A percentile compares a stretch with the other conserved stretches of the same genome.
phyloP scores from a whole-genome alignment of 1,140 invertebrate genomes.

The Trissolcus basalis region DNA sequence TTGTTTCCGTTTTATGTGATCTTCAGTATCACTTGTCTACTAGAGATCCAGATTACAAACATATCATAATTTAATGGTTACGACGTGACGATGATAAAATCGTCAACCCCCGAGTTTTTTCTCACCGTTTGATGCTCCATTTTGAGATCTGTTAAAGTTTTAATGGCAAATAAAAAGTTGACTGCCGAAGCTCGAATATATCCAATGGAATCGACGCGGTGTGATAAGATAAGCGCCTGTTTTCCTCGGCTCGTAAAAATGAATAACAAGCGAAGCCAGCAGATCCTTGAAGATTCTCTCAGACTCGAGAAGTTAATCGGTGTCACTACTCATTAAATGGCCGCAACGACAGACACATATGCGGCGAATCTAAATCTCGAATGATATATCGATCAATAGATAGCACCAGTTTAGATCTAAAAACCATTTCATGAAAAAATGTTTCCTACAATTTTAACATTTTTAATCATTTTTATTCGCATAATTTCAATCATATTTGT shows the following conservation, averaged over 20 bases:
- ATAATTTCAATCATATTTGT: no score
- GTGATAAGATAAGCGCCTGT: slow-evolving; percentile 44
- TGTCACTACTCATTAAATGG: slow-evolving; percentile 42
- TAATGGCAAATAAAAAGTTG: slow-evolving; percentile 52
- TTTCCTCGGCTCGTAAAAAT: slow-evolving; percentile 49
- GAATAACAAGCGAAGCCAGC: slow-evolving; percentile 34
- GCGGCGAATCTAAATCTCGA: slow-evolving; percentile 28
- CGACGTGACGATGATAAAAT: no score
- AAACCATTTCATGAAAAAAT: no score
- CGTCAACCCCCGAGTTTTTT: not conserved
- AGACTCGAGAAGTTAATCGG: slow-evolving; percentile 30
- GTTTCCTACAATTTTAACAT: no score
- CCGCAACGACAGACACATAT: slow-evolving; percentile 28
- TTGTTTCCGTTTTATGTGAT: not conserved
- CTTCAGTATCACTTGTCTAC: not conserved
- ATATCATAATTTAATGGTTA: no score
- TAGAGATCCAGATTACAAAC: no score
- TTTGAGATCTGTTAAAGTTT: slow-evolving; percentile 43
- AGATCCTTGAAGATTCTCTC: slow-evolving; percentile 46
- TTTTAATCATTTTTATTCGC: no score
- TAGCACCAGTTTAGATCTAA: slow-evolving; percentile 28
- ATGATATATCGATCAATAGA: slow-evolving; percentile 57
- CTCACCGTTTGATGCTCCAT: slow-evolving; percentile 8
- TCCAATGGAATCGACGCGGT: slow-evolving; percentile 21
- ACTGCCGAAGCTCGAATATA: slow-evolving; percentile 24